Evolutionary conservation across 2,888 invertebrate species (phyloP).

Genomic region (Meteorus cinctellus): DNA sequence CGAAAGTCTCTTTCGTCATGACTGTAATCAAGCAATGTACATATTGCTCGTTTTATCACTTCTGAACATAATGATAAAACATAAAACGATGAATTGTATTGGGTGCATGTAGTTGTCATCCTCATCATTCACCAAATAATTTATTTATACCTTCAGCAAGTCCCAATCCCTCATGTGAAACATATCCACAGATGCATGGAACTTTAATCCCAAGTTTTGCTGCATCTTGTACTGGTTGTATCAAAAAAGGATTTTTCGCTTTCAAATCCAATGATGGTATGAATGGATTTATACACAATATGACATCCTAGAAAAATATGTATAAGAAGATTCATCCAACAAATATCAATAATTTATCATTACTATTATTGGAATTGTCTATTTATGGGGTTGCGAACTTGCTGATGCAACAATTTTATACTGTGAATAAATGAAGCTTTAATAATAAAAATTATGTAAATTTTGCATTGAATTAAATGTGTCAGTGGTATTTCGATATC

Average conservation of each 20-base stretch:
- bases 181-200: slow-evolving; percentile 34
- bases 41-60: background rate
- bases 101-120: no score
- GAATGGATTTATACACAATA: slow-evolving; percentile 22
- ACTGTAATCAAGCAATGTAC: slow-evolving; percentile 43
- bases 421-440: no score
- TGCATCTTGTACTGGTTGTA: slow-evolving; percentile 26
- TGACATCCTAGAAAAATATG: background rate
- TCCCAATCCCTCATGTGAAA: slow-evolving; percentile 31
- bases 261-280: slow-evolving; percentile 29
- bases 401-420: no score
- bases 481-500: no score
- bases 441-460: no score
- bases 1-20: background rate
- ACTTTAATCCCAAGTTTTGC: slow-evolving; percentile 31
- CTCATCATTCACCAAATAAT: background rate
- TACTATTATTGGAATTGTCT: no score
- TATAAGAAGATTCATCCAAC: no score
- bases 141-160: slow-evolving; percentile 16
- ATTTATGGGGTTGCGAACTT: no score
- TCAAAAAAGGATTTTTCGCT: slow-evolving; percentile 32
- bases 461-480: no score
- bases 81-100: no score
- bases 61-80: no score
- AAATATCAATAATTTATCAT: no score